Evolutionary conservation across 2,888 invertebrate species (phyloP).

Genomic region (Lutraria lutraria): DNA sequence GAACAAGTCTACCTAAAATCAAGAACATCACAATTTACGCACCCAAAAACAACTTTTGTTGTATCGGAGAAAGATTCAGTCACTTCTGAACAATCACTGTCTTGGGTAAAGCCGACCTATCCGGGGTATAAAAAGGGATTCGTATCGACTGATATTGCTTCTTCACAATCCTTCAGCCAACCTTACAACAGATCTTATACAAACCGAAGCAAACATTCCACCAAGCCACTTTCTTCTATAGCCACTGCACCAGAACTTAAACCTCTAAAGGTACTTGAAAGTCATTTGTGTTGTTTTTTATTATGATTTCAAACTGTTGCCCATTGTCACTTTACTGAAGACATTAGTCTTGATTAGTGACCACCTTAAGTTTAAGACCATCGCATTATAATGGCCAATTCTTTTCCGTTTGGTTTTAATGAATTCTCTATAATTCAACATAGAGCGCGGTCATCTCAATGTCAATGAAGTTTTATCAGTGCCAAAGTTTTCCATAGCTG

Average conservation of each 20-base stretch:
- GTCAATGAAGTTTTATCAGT: too few species aligned
- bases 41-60: neutral
- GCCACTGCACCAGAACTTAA: neutral
- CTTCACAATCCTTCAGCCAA: neutral
- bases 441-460: too few species aligned
- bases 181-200: neutral
- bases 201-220: neutral
- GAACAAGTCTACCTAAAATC: constrained; percentile 43
- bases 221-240: constrained; percentile 27
- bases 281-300: too few species aligned
- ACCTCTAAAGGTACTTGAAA: neutral
- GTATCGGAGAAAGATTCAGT: constrained; percentile 25
- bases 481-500: too few species aligned
- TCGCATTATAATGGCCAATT: too few species aligned
- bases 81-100: constrained; percentile 7
- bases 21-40: constrained; percentile 30
- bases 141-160: neutral
- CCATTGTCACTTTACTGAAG: too few species aligned
- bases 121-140: neutral
- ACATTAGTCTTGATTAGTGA: too few species aligned
- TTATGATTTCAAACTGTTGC: too few species aligned
- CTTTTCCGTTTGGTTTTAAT: too few species aligned
- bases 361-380: too few species aligned
- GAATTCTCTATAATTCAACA: too few species aligned
- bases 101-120: neutral